Evolutionary conservation across 2,888 invertebrate species (phyloP).

Genomic region (Caradrina clavipalpis): DNA sequence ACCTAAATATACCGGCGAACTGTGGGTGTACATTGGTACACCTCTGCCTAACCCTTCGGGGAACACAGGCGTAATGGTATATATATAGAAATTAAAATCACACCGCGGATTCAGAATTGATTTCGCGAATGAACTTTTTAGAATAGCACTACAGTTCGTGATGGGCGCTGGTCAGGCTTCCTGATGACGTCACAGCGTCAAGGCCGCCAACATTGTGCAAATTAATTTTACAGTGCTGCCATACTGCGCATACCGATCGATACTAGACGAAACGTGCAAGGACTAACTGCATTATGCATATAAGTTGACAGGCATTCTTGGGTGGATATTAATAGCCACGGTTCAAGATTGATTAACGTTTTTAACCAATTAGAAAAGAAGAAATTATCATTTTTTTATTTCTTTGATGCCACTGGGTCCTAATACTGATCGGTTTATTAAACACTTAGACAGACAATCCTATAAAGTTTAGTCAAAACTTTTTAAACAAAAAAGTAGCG

Average conservation of each 20-base stretch:
- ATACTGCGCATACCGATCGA: conserved; percentile 54
- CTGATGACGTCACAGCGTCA: conserved; percentile 74
- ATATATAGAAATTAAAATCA: no score
- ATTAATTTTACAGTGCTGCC: conserved; percentile 60
- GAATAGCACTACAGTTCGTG: no score
- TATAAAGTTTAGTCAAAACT: neutral
- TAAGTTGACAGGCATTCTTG: conserved; percentile 34
- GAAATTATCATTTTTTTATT: no score
- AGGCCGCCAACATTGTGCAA: conserved; percentile 74
- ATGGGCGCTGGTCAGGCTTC: conserved; percentile 76
- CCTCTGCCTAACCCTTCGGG: no score
- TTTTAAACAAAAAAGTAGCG: neutral
- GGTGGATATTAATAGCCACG: conserved; percentile 6
- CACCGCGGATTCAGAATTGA: no score
- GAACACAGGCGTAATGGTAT: no score
- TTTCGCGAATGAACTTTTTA: no score
- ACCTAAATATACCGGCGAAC: no score
- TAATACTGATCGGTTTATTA: no score
- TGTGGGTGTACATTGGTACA: no score
- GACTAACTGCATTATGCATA: conserved; percentile 20
- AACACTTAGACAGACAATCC: neutral
- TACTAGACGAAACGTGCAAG: conserved; percentile 51
- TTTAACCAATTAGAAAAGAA: no score
- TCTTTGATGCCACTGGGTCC: no score
- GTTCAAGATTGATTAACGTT: conserved; percentile 8